A percentile compares a stretch with the other conserved stretches of the same genome.
These are phyloP conservation scores for Pristionchus japonicus DNA, from an alignment of 2,888 invertebrate genomes.

Conservation along the genomic window DNA sequence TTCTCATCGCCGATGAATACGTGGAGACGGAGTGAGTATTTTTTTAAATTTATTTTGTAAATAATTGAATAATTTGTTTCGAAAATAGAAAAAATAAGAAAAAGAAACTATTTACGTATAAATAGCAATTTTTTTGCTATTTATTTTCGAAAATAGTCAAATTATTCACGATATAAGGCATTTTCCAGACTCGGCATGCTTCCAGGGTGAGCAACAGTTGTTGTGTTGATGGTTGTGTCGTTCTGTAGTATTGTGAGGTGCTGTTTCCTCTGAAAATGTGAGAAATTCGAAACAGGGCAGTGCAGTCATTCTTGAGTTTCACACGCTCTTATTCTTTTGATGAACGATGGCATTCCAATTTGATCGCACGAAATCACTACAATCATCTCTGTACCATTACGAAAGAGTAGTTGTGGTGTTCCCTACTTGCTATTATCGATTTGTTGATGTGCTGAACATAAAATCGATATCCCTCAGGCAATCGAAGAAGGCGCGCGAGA, in stretches of 20 bases:
- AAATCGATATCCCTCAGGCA: slow-evolving; percentile 76
- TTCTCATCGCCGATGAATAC: slow-evolving; percentile 70
- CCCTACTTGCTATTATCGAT: neutral
- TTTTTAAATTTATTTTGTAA: neutral
- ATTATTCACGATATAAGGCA: too few species aligned
- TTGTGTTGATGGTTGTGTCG: neutral
- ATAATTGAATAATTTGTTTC: too few species aligned
- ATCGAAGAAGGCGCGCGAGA: slow-evolving; percentile 78
- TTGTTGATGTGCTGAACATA: slow-evolving; percentile 36
- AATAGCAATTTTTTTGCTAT: neutral
- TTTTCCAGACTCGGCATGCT: neutral
- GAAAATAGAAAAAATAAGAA: too few species aligned
- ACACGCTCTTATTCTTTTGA: neutral
- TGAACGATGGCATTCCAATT: neutral
- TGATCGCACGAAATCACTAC: too few species aligned
- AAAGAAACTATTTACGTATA: neutral
- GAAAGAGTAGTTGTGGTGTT: too few species aligned
- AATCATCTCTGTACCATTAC: too few species aligned
- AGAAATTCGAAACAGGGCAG: neutral
- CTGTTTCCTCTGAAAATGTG: too few species aligned
- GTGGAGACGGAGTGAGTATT: slow-evolving; percentile 65
- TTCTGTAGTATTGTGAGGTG: neutral
- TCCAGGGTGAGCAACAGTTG: neutral
- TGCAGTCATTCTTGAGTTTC: neutral
- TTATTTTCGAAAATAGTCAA: too few species aligned